These are phyloP conservation scores for Excalfactoria chinensis DNA, from an alignment of 2,113 vertebrate genomes.

Conservation along the genomic window DNA sequence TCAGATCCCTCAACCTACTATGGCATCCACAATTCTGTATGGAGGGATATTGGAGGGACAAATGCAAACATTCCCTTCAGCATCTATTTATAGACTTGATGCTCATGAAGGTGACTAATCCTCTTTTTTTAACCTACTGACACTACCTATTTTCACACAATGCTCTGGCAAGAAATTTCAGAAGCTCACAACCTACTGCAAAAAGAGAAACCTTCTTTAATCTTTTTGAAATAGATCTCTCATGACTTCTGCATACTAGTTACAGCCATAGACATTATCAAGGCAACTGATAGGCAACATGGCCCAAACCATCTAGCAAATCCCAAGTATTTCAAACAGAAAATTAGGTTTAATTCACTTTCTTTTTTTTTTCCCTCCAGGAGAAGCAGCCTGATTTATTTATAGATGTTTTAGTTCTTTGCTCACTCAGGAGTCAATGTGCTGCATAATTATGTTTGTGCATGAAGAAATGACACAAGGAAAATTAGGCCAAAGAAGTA, in stretches of 20 bases:
- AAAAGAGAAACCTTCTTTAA: slow-evolving; percentile 39
- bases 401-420: slow-evolving; percentile 54
- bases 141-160: not conserved
- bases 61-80: not conserved
- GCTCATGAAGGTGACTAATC: not conserved
- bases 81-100: not conserved
- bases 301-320: not conserved
- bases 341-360: slow-evolving; percentile 62
- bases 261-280: slow-evolving; percentile 3
- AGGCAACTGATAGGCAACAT: not conserved
- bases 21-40: not conserved
- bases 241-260: not conserved
- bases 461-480: slow-evolving; percentile 28
- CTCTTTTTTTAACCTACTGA: slow-evolving; percentile 27
- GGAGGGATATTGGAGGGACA: not conserved
- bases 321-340: slow-evolving; percentile 38
- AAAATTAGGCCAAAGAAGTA: slow-evolving; percentile 55
- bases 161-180: slow-evolving; percentile 27
- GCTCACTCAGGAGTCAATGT: slow-evolving; percentile 46
- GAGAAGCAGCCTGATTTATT: slow-evolving; percentile 59
- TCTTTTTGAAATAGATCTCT: slow-evolving; percentile 36
- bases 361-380: not conserved
- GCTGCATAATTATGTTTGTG: slow-evolving; percentile 67
- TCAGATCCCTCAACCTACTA: accelerated
- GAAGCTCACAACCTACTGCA: not conserved